phyloP scores from a whole-genome alignment of 1,140 invertebrate genomes.

The Orchestia grillus region DNA sequence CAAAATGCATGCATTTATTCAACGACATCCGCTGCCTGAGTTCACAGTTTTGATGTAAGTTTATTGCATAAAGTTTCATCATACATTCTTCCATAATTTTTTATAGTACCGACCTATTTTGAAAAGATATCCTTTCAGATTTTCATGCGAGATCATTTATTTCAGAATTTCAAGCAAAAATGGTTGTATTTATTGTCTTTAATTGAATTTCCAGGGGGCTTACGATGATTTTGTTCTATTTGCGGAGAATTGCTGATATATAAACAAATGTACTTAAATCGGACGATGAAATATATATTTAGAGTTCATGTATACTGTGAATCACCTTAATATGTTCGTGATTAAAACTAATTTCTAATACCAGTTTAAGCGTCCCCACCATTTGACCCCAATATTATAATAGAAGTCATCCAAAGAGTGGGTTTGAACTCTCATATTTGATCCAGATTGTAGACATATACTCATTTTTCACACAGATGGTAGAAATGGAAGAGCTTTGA shows the following conservation, averaged over 20 bases:
- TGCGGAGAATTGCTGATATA: not conserved
- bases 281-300: not conserved
- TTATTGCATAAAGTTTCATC: not conserved
- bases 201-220: not conserved
- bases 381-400: too few relatives aligned
- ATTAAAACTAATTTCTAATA: not conserved
- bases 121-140: too few relatives aligned
- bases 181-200: not conserved
- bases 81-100: not conserved
- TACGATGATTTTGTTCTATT: not conserved
- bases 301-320: not conserved
- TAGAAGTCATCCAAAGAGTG: not conserved
- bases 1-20: not conserved
- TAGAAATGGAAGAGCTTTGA: too few relatives aligned
- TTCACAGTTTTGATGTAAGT: not conserved
- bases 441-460: too few relatives aligned
- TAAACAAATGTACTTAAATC: not conserved
- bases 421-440: too few relatives aligned
- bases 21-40: not conserved
- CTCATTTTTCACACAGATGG: too few relatives aligned
- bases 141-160: not conserved
- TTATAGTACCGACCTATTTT: not conserved
- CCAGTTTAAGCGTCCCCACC: too few relatives aligned
- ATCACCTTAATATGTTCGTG: not conserved
- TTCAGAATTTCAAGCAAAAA: not conserved